phyloP scores from a whole-genome alignment of 2,888 invertebrate genomes.

The Eristalinus sepulchralis region DNA sequence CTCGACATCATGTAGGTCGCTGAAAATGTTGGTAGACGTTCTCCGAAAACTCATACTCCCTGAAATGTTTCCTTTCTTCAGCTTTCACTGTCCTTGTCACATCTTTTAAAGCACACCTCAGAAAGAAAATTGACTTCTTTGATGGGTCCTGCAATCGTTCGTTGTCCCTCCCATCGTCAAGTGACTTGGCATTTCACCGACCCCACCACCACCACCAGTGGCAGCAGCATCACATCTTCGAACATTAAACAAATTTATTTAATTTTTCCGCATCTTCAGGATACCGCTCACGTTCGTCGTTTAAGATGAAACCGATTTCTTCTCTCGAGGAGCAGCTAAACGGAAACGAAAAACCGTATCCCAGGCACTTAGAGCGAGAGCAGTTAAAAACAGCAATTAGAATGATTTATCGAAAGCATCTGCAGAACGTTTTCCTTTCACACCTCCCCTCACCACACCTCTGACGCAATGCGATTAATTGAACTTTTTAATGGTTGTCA shows the following conservation, averaged over 20 bases:
- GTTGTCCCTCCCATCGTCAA: too few relatives aligned
- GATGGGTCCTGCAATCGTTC: too few relatives aligned
- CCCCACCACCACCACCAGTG: not conserved
- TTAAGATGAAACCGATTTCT: not conserved
- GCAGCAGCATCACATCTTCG: not conserved
- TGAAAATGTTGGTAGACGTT: too few relatives aligned
- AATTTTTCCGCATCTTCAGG: not conserved
- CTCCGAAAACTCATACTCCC: too few relatives aligned
- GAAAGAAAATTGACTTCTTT: too few relatives aligned
- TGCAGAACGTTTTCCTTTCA: not conserved
- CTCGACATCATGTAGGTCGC: too few relatives aligned
- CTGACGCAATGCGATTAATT: slow-evolving; percentile 23
- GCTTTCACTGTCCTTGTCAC: too few relatives aligned
- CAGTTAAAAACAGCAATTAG: slow-evolving; percentile 53
- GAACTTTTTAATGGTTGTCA: not conserved
- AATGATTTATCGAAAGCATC: slow-evolving; percentile 52
- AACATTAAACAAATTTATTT: not conserved
- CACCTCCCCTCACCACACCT: not conserved
- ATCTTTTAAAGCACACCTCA: too few relatives aligned
- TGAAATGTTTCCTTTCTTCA: too few relatives aligned
- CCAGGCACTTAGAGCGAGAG: not conserved
- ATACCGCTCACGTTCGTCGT: not conserved
- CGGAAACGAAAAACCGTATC: not conserved
- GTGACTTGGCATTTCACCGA: too few relatives aligned
- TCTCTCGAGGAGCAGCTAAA: not conserved